These are phyloP conservation scores for Diuraphis noxia DNA, from an alignment of 1,140 invertebrate genomes.

Conservation along the genomic window DNA sequence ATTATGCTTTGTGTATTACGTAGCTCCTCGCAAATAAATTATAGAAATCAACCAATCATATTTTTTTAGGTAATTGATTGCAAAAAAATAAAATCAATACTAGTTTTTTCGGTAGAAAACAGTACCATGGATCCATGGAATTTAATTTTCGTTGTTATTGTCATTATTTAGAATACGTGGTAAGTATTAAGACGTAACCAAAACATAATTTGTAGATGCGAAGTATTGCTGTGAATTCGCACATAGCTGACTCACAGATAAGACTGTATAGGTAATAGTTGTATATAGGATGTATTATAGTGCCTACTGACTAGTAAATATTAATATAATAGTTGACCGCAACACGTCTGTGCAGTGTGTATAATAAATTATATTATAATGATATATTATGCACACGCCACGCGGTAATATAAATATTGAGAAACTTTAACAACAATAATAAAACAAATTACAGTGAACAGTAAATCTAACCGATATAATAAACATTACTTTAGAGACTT, in stretches of 20 bases:
- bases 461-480: not conserved
- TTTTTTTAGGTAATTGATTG: not conserved
- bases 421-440: constrained; percentile 19
- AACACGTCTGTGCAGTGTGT: not conserved
- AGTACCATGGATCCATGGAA: not conserved
- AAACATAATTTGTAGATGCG: no score
- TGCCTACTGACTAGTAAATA: not conserved
- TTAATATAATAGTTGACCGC: constrained; percentile 28
- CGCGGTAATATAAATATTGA: not conserved
- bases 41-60: no score
- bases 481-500: not conserved
- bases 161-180: not conserved
- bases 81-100: not conserved
- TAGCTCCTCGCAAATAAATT: no score
- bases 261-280: no score
- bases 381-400: not conserved
- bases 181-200: not conserved
- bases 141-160: not conserved
- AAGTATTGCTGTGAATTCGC: not conserved
- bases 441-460: not conserved
- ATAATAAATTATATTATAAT: not conserved
- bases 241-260: not conserved
- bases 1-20: no score
- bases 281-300: no score
- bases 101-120: not conserved